Conservation (phyloP, 2,113 vertebrate species). For the Burhinus oedicnemus region DNA sequence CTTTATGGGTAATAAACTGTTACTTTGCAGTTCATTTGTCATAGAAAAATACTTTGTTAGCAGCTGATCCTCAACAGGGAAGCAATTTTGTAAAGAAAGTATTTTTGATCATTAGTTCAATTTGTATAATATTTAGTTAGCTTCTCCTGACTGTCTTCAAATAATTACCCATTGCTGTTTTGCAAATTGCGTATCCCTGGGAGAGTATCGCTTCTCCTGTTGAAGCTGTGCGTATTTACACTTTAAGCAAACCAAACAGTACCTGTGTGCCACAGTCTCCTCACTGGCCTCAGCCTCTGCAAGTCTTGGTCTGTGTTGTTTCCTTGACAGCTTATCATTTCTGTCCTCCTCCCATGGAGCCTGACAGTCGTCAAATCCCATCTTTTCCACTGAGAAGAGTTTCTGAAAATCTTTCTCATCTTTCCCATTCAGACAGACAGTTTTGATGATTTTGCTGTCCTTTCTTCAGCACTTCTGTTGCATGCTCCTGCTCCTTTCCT, state of each 20-base stretch:
- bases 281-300: not conserved
- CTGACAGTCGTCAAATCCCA: not conserved
- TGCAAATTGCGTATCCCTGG: not conserved
- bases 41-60: not conserved
- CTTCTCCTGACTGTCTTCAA: not conserved
- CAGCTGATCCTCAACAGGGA: not conserved
- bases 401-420: not conserved
- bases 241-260: not conserved
- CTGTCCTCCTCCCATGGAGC: not conserved
- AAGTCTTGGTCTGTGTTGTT: not conserved
- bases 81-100: not conserved
- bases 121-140: not conserved
- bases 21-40: constrained; percentile 22
- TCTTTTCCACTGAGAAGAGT: not conserved
- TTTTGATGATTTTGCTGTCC: not conserved
- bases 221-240: not conserved
- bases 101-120: not conserved
- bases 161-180: not conserved
- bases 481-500: not conserved
- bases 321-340: not conserved
- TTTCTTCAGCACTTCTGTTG: not conserved
- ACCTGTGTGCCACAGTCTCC: rapidly evolving
- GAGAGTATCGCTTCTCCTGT: not conserved
- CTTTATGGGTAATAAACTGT: not conserved
- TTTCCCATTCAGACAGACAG: not conserved